Conservation (phyloP, 2,113 vertebrate species). For the Cryptomyrus ogoouensis region DNA sequence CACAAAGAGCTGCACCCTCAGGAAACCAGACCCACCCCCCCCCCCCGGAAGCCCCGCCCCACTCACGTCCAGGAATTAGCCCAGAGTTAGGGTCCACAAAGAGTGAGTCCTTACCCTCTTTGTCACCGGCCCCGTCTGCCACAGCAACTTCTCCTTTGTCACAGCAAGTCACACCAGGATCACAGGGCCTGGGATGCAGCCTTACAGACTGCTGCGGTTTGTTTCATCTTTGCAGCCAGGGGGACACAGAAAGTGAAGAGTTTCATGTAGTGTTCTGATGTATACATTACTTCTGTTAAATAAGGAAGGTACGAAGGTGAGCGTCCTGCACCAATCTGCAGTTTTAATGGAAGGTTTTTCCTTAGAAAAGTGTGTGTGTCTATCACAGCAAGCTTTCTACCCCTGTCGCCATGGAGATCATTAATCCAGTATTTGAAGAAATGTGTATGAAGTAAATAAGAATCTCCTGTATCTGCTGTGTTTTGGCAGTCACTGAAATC, state of each 20-base stretch:
- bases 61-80: background rate
- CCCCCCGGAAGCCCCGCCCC: too few species aligned
- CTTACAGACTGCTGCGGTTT: background rate
- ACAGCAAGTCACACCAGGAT: background rate
- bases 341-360: background rate
- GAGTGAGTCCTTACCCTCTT: background rate
- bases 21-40: background rate
- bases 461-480: background rate
- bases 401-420: background rate
- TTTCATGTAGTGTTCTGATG: background rate
- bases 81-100: background rate
- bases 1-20: background rate
- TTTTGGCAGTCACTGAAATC: background rate
- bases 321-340: background rate
- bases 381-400: background rate
- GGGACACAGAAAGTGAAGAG: background rate
- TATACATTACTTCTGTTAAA: background rate
- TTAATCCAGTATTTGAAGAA: background rate
- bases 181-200: background rate
- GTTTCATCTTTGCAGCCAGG: background rate
- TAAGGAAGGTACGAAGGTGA: background rate
- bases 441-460: background rate
- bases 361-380: background rate
- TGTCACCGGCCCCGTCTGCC: background rate
- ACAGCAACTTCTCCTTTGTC: background rate